phyloP scores from a whole-genome alignment of 1,140 invertebrate genomes.

The Planococcus citri region DNA sequence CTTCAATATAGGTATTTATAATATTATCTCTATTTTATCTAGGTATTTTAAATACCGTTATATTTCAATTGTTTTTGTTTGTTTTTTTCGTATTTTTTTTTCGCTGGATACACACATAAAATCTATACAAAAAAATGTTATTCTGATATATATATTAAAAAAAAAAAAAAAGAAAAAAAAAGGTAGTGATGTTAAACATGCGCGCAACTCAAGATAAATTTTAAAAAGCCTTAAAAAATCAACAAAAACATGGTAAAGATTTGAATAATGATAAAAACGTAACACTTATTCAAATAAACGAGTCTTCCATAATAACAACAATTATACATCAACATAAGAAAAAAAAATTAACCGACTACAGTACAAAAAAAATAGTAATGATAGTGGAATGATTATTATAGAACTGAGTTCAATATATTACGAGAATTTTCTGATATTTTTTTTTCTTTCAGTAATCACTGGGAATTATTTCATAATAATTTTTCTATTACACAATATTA shows the following conservation, averaged over 20 bases:
- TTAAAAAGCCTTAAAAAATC: not conserved
- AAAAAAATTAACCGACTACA: not conserved
- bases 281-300: not conserved
- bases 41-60: not conserved
- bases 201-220: not conserved
- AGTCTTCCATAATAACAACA: not conserved
- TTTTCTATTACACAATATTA: not conserved
- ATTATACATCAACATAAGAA: not conserved
- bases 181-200: not conserved
- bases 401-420: not conserved
- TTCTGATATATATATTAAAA: not conserved
- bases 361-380: not conserved
- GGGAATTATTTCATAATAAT: not conserved
- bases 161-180: not conserved
- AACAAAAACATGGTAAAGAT: conserved; percentile 4
- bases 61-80: not conserved
- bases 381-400: not conserved
- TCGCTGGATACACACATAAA: not conserved
- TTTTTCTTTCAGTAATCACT: not conserved
- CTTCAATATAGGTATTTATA: not conserved
- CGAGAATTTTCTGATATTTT: not conserved
- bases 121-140: not conserved
- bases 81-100: no score
- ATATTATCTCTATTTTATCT: not conserved
- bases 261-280: not conserved